Base-by-base conservation (phyloP, 2,888 invertebrate genomes). In the Cremastinae sp. region DNA sequence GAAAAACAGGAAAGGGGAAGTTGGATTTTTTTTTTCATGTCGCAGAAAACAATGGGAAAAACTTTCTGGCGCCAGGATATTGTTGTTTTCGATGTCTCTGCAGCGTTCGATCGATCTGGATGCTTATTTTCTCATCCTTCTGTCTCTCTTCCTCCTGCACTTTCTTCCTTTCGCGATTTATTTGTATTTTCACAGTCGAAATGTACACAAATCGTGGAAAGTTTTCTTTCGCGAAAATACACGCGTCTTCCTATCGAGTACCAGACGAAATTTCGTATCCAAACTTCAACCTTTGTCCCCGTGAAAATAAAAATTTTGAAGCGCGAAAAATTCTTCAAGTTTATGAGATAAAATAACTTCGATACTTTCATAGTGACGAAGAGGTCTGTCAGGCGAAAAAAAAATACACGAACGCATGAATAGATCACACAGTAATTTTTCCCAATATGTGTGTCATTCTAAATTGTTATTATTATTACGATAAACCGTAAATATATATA, bases 31-130 rank as follows among this genome's bases (percentile, higher is more conserved):
- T 41, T 41, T 41, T 41, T 12, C 9, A 8, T 28, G 28, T 28
- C 28, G 28, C 5, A 5, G 28, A 28, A 28, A 28, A 28, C 28
- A 28, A 28, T 28, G 2, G 28, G 5, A 28, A 37, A 74, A 79
- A 78, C 56, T 79, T 79, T 51, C 37, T 53, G 79, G 78, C 78
- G 79, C 78, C 79, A 74, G 68, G 45, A 62, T 41, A 64, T 64
- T 65, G 74, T 74, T 74, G 71, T 71, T 71, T 69, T 74, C 53
- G 69, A 53, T 58, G 51, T 58, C 64, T 53, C 61, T 39, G 41
- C 18, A 18, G 14, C 56, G 35, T 39, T 22, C 35, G 16, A 62
- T 49, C 68, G 56, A 22, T 14, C 37, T 22, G 45, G 35, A 39
- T 14, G 0, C 45, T 4, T 41, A 45, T 56, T 72, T 70, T 58